A percentile compares a stretch with the other conserved stretches of the same genome.
These are phyloP conservation scores for Dione vanillae DNA, from an alignment of 2,888 invertebrate genomes.

Conservation along the genomic window DNA sequence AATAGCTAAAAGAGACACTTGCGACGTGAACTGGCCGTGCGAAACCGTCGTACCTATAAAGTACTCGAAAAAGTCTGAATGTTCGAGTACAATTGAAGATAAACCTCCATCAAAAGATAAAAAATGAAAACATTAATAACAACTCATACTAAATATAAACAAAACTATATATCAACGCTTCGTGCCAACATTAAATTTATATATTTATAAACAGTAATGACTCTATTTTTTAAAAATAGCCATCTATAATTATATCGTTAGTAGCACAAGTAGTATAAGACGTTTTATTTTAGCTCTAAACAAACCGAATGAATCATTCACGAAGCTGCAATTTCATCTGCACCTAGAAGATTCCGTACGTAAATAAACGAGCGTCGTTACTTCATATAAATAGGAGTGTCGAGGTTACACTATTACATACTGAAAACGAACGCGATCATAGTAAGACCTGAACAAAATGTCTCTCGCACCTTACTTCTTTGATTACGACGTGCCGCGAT, in stretches of 20 bases:
- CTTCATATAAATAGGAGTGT: slow-evolving; percentile 53
- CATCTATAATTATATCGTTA: slow-evolving; percentile 9
- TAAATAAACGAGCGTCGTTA: slow-evolving; percentile 47
- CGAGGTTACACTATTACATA: slow-evolving; percentile 47
- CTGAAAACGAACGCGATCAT: slow-evolving; percentile 47
- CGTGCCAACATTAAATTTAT: neutral
- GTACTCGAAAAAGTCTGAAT: slow-evolving; percentile 39
- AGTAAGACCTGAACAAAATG: slow-evolving; percentile 55
- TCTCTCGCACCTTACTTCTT: slow-evolving; percentile 68
- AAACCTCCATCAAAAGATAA: slow-evolving; percentile 28
- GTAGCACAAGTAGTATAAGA: slow-evolving; percentile 1
- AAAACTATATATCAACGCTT: neutral
- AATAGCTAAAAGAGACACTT: slow-evolving; percentile 59
- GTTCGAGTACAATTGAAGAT: slow-evolving; percentile 29
- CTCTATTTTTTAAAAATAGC: slow-evolving; percentile 21
- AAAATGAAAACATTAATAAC: slow-evolving; percentile 6
- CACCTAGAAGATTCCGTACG: slow-evolving; percentile 58
- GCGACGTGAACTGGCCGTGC: slow-evolving; percentile 56
- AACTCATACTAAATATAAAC: neutral
- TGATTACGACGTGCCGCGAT: slow-evolving; percentile 66
- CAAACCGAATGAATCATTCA: slow-evolving; percentile 42
- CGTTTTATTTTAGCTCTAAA: slow-evolving; percentile 25
- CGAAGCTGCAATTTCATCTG: slow-evolving; percentile 39
- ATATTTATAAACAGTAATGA: slow-evolving; percentile 26
- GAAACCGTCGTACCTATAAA: slow-evolving; percentile 58